Conservation (phyloP, 2,888 invertebrate genomes). For the Pachycephus smyrnensis region DNA sequence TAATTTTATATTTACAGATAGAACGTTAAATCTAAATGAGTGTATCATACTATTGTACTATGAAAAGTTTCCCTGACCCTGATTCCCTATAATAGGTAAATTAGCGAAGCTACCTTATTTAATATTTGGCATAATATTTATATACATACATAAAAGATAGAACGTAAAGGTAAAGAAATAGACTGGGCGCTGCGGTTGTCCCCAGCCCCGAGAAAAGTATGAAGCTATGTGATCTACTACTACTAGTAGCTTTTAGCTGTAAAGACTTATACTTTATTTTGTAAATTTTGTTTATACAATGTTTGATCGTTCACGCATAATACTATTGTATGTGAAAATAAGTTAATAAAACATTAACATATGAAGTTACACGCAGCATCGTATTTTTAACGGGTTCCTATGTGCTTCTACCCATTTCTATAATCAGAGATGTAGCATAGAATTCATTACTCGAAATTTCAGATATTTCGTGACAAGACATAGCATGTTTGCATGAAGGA, state of each 20-base stretch:
- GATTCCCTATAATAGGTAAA: constrained; percentile 48
- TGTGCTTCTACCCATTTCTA: not conserved
- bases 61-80: constrained; percentile 45
- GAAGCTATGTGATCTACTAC: constrained; percentile 66
- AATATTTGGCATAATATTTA: constrained; percentile 63
- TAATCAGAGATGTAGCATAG: not conserved
- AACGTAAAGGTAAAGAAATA: constrained; percentile 41
- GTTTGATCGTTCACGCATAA: constrained; percentile 67
- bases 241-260: constrained; percentile 67
- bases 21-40: constrained; percentile 51
- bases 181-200: constrained; percentile 45
- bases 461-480: too few relatives aligned
- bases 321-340: constrained; percentile 68
- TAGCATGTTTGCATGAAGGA: too few relatives aligned
- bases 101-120: constrained; percentile 60
- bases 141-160: constrained; percentile 46
- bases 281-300: constrained; percentile 68
- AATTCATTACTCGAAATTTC: not conserved
- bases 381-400: not conserved
- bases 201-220: constrained; percentile 54
- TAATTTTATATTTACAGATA: constrained; percentile 65
- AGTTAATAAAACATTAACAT: constrained; percentile 68
- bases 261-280: constrained; percentile 68
- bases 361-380: constrained; percentile 53
- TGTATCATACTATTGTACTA: constrained; percentile 56